Percentiles rank a stretch among this genome's conserved stretches.
Conservation (phyloP, 2,797 vertebrate species). For the Alectoris magna region DNA sequence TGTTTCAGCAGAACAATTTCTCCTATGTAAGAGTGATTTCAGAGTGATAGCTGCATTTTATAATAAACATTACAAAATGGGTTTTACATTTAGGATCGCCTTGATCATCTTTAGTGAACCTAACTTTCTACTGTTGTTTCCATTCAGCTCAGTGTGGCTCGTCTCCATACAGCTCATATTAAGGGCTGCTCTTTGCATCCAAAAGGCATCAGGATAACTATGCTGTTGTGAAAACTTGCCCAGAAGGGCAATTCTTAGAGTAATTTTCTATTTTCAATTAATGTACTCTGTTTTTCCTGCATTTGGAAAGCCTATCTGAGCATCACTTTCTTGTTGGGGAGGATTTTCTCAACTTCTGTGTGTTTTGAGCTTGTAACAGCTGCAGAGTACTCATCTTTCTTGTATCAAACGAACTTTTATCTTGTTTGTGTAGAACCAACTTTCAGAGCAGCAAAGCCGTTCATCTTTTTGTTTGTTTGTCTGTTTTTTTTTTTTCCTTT, state of each 20-base stretch:
- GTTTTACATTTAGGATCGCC: background rate
- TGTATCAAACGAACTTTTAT: background rate
- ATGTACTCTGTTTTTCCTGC: background rate
- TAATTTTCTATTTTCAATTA: background rate
- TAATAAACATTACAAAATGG: background rate
- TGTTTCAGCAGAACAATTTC: background rate
- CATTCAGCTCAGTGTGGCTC: background rate
- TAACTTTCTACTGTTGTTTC: background rate
- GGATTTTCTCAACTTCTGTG: background rate
- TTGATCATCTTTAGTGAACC: background rate
- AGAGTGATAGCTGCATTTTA: background rate
- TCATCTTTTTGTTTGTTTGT: background rate
- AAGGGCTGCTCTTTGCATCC: background rate
- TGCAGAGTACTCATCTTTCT: background rate
- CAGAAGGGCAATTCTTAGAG: background rate
- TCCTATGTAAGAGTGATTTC: background rate
- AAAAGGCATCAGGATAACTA: background rate
- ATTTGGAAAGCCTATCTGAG: background rate
- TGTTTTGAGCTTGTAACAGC: background rate
- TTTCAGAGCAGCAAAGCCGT: background rate
- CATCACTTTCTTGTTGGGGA: background rate
- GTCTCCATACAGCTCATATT: fast-evolving
- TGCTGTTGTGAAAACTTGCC: background rate
- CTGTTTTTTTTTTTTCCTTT: background rate
- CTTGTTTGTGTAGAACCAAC: background rate